These are phyloP conservation scores for Limanda limanda DNA, from an alignment of 2,113 vertebrate genomes.

Conservation along the genomic window DNA sequence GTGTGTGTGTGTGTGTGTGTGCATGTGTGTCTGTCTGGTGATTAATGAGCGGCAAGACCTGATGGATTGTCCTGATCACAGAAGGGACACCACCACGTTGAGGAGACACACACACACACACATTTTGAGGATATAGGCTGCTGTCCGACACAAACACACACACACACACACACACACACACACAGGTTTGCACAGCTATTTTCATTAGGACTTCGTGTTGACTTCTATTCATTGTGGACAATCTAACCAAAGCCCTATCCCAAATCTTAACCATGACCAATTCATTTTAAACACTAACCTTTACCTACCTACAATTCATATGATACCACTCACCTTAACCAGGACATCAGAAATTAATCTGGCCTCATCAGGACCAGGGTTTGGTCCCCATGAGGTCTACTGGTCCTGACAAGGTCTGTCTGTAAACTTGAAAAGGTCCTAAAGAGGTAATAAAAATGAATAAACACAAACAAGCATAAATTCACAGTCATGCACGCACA, in stretches of 20 bases:
- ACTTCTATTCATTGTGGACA: too few relatives aligned
- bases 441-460: constrained; percentile 5
- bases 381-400: too few relatives aligned
- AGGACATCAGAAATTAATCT: too few relatives aligned
- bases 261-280: too few relatives aligned
- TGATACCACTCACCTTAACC: too few relatives aligned
- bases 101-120: constrained; percentile 60
- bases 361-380: too few relatives aligned
- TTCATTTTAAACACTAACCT: too few relatives aligned
- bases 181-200: not conserved
- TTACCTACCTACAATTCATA: too few relatives aligned
- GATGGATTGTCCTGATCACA: constrained; percentile 81
- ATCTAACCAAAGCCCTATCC: too few relatives aligned
- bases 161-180: not conserved
- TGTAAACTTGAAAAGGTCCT: too few relatives aligned
- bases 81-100: constrained; percentile 78
- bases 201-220: too few relatives aligned
- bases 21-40: constrained; percentile 52
- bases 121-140: constrained; percentile 40
- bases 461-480: constrained; percentile 9
- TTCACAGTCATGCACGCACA: not conserved
- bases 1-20: constrained; percentile 15
- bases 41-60: constrained; percentile 78
- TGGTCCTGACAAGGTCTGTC: too few relatives aligned
- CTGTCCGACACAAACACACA: constrained; percentile 18